phyloP scores from a whole-genome alignment of 2,888 invertebrate species.

The Hyposoter dolosus region DNA sequence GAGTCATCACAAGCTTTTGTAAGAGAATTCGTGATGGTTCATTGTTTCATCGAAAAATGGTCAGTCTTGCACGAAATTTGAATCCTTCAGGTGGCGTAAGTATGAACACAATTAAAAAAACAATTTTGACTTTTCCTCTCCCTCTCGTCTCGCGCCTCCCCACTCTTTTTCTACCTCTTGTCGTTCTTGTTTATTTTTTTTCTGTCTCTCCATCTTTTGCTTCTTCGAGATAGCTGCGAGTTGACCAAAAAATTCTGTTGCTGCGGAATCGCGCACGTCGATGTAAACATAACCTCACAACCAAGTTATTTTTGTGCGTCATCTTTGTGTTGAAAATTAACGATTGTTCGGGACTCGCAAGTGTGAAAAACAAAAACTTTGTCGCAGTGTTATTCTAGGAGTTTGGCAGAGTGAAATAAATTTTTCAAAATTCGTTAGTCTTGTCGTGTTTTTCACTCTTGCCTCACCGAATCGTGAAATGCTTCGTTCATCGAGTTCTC shows the following conservation, averaged over 20 bases:
- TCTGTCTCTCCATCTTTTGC: background rate
- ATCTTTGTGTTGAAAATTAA: background rate
- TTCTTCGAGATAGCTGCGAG: slow-evolving; percentile 39
- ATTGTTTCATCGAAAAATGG: slow-evolving; percentile 73
- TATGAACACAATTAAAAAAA: slow-evolving; percentile 58
- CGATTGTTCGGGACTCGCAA: background rate
- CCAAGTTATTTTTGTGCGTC: slow-evolving; percentile 16
- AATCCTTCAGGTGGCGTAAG: slow-evolving; percentile 79
- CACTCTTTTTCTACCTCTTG: slow-evolving; percentile 7
- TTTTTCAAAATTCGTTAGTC: background rate
- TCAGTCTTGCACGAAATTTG: slow-evolving; percentile 77
- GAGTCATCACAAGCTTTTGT: background rate
- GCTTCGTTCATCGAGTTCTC: background rate
- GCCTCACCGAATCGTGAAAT: background rate
- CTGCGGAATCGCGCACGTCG: background rate
- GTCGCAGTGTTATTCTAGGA: background rate
- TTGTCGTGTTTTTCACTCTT: background rate
- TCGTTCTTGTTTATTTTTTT: background rate
- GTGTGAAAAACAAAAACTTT: background rate
- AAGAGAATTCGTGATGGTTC: slow-evolving; percentile 16
- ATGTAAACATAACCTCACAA: slow-evolving; percentile 54
- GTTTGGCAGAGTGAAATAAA: background rate
- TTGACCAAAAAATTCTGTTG: background rate
- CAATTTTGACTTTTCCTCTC: slow-evolving; percentile 9
- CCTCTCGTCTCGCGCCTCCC: background rate